Conservation (phyloP, 2,888 invertebrate genomes). For the Pharmacophagus antenor region DNA sequence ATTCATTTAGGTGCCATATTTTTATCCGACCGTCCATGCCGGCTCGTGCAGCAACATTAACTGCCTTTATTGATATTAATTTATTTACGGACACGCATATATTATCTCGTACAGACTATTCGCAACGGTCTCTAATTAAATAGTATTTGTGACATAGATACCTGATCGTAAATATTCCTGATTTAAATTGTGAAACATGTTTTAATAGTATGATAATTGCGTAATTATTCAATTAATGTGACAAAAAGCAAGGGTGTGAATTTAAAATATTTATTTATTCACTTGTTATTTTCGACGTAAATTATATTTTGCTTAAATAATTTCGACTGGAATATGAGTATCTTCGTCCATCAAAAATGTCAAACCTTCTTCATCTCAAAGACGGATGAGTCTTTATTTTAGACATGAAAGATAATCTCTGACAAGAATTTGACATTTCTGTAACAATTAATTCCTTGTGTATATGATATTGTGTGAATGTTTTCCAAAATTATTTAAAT, state of each 20-base stretch:
- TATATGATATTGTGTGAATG: background rate
- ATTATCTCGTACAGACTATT: background rate
- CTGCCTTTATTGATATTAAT: constrained; percentile 8
- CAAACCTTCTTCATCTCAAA: background rate
- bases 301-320: too few relatives aligned
- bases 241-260: too few relatives aligned
- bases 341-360: too few relatives aligned
- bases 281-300: background rate
- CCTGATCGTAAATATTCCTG: background rate
- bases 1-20: constrained; percentile 23
- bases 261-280: too few relatives aligned
- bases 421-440: background rate
- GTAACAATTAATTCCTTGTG: background rate
- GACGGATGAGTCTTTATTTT: background rate
- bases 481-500: background rate
- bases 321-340: too few relatives aligned
- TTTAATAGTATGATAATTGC: background rate
- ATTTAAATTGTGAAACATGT: too few relatives aligned
- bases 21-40: constrained; percentile 1
- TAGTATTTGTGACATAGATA: background rate
- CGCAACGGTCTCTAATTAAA: background rate
- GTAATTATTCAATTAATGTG: background rate
- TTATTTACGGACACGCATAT: background rate
- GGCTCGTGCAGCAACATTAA: constrained; percentile 1
- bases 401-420: background rate